Conservation (phyloP, 2,113 vertebrate genomes). For the Calidris pugnax region DNA sequence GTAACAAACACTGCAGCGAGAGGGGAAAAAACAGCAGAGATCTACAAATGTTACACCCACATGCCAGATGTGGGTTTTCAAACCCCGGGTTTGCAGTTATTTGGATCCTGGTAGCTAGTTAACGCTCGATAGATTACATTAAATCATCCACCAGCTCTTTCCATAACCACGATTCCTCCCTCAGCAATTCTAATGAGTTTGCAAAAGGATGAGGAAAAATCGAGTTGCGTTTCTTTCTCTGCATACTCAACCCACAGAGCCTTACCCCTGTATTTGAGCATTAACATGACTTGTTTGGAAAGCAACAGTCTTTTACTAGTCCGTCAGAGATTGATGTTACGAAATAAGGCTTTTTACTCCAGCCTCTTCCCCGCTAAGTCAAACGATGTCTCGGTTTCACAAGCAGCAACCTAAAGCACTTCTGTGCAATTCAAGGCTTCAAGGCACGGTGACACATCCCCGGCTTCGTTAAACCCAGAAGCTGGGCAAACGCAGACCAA, state of each 20-base stretch:
- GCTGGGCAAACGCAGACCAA: background rate
- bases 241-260: background rate
- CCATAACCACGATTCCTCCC: background rate
- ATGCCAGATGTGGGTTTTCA: conserved; percentile 61
- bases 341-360: background rate
- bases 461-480: background rate
- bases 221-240: background rate
- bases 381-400: background rate
- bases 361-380: background rate
- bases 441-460: background rate
- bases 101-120: background rate
- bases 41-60: conserved; percentile 38
- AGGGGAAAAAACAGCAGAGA: background rate
- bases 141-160: background rate
- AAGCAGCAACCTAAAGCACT: background rate
- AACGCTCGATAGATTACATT: background rate
- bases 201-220: background rate
- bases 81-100: background rate
- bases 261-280: background rate
- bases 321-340: background rate
- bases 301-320: background rate
- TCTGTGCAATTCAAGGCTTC: background rate
- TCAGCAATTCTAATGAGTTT: background rate
- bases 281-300: background rate
- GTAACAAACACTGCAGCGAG: conserved; percentile 51